phyloP scores from a whole-genome alignment of 2,797 vertebrate species.

The Melopsittacus undulatus region DNA sequence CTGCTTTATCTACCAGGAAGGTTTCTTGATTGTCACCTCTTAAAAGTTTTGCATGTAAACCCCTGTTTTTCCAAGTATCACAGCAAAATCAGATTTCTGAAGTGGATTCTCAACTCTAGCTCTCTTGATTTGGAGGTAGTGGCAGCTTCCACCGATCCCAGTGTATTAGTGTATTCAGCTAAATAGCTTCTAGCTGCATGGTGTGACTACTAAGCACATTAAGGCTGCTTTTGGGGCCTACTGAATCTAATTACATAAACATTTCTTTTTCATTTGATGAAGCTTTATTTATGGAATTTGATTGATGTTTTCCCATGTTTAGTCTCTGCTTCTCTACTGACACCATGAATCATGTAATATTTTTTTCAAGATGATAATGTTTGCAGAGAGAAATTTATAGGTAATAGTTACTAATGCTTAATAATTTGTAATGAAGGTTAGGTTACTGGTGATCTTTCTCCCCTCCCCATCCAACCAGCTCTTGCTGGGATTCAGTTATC shows the following conservation, averaged over 20 bases:
- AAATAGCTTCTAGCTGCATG: constrained; percentile 18
- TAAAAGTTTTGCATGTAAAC: background rate
- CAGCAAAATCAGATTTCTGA: background rate
- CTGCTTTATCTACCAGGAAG: background rate
- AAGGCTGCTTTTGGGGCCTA: background rate
- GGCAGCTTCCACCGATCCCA: background rate
- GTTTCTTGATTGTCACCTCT: background rate
- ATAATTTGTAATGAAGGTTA: background rate
- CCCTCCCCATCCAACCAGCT: background rate
- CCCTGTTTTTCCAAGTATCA: background rate
- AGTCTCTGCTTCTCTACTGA: background rate
- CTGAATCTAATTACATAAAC: background rate
- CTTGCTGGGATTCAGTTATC: background rate
- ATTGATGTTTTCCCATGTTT: background rate
- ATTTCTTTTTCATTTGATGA: background rate
- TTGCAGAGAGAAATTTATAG: background rate
- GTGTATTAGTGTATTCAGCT: background rate
- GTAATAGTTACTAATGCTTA: background rate
- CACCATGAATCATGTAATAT: background rate
- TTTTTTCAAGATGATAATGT: background rate
- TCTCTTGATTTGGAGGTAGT: background rate
- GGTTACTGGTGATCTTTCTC: background rate
- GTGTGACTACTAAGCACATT: constrained; percentile 2
- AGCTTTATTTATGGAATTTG: background rate
- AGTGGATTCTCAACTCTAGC: background rate